Base-by-base conservation (phyloP, 2,797 vertebrate species). In the Gila robusta region DNA sequence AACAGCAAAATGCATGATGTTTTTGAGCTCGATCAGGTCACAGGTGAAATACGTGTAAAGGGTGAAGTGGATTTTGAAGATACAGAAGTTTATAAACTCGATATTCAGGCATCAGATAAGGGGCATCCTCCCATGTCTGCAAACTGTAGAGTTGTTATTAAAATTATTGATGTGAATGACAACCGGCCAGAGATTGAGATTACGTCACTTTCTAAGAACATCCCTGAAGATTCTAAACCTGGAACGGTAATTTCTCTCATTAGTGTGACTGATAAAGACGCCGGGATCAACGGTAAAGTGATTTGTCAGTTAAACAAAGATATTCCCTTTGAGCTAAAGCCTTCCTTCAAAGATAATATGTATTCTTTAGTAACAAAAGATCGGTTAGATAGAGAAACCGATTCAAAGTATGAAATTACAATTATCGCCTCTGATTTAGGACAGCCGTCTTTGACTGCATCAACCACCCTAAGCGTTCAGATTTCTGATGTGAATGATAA, bases 401-500 rank as follows among this genome's bases (percentile, higher is more conserved):
- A 83, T 0, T 85, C 92, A 32, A 59, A 90, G n/a, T 95, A 94
- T 91, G 90, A 94, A 0, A 84, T 95, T 66, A 83, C 79, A 26
- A 37, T 95, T 72, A 93, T 82, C 28, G 93, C 93, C 5, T 92
- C 62, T 8, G 94, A 95, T 35, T 91, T 88, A 81, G 94, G 94
- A 0, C 87, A 90, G 21, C 92, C 93, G 6, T 87, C 93, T 54
- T 80, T 95, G 26, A 93, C 93, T 12, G 76, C 91, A 19, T 79
- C 87, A 1, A 93, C 92, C 90, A 88, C 59, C 2, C 11, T 95
- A 0, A 91, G n/a, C 4, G 88, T 95, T 49, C 52, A 92, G 21
- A 85, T 95, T 3, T 93, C 92, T 14, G 94, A 95, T 90, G 90
- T 94, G 0, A 95, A 95, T 84, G 94, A 95, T 35, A 93, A 95